These are phyloP conservation scores for Nanorana parkeri DNA, from an alignment of 2,113 vertebrate genomes.

Conservation along the genomic window DNA sequence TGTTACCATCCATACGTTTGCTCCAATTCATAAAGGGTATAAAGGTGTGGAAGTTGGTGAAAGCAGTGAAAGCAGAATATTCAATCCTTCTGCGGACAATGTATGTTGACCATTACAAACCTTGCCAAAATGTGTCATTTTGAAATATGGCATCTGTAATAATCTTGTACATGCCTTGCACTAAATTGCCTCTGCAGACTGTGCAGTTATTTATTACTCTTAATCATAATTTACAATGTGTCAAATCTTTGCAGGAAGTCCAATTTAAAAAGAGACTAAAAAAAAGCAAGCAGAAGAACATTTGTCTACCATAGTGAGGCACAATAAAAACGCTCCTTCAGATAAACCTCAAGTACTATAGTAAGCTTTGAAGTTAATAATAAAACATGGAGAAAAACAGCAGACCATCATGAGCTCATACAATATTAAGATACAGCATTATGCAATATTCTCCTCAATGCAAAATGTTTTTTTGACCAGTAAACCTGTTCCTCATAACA, in stretches of 20 bases:
- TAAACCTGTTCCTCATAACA: not conserved
- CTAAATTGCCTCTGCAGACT: too few relatives aligned
- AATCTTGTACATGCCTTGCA: too few relatives aligned
- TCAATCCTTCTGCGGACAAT: too few relatives aligned
- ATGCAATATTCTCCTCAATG: not conserved
- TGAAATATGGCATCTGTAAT: too few relatives aligned
- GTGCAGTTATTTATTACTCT: too few relatives aligned
- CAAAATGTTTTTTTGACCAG: not conserved
- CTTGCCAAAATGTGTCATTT: too few relatives aligned
- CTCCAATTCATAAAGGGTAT: too few relatives aligned
- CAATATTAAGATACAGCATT: not conserved
- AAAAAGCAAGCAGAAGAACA: conserved; percentile 37
- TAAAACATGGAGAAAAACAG: not conserved
- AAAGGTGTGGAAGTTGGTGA: too few relatives aligned
- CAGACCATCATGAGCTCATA: too few relatives aligned
- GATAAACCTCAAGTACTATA: not conserved
- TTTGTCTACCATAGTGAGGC: conserved; percentile 63
- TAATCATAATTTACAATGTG: conserved; percentile 53
- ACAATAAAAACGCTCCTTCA: not conserved
- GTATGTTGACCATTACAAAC: too few relatives aligned
- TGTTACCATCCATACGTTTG: too few relatives aligned
- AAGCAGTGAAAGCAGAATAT: too few relatives aligned
- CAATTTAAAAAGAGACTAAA: conserved; percentile 65
- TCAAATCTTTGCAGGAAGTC: conserved; percentile 57
- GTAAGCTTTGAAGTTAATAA: not conserved